phyloP scores from a whole-genome alignment of 1,140 invertebrate genomes.

The Cylas formicarius region DNA sequence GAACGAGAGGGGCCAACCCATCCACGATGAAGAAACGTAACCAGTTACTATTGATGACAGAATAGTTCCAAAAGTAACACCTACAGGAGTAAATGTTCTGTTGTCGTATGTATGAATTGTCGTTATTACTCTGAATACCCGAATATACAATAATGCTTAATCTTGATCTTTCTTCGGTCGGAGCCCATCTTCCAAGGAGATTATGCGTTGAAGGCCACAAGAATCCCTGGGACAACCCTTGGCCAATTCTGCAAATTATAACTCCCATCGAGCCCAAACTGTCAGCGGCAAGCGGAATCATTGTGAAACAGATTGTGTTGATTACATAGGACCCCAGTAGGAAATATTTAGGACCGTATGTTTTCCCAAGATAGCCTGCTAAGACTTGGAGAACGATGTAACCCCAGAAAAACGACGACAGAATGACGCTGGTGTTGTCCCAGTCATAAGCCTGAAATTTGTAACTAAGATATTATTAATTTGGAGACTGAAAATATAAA shows the following conservation, averaged over 20 bases:
- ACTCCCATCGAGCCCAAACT: slow-evolving; percentile 2
- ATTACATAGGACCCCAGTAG: slow-evolving; percentile 47
- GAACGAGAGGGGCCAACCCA: slow-evolving; percentile 73
- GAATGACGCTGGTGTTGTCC: slow-evolving; percentile 48
- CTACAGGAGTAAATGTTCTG: slow-evolving; percentile 34
- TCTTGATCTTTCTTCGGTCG: slow-evolving; percentile 9
- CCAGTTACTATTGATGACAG: slow-evolving; percentile 63
- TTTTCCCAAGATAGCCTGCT: slow-evolving; percentile 58
- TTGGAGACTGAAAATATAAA: too few relatives aligned
- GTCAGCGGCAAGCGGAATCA: slow-evolving; percentile 1
- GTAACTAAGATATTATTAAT: too few relatives aligned
- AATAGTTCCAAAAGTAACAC: slow-evolving; percentile 63
- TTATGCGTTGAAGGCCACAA: slow-evolving; percentile 11
- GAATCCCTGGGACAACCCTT: slow-evolving; percentile 12
- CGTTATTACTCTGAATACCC: slow-evolving; percentile 2
- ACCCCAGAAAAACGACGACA: slow-evolving; percentile 62
- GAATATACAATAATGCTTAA: slow-evolving; percentile 15
- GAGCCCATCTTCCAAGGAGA: slow-evolving; percentile 13
- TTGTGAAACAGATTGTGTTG: neutral
- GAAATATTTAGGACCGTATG: slow-evolving; percentile 55
- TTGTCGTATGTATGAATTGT: neutral
- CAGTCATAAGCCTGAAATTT: too few relatives aligned
- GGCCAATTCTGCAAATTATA: slow-evolving; percentile 3
- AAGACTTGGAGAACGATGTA: slow-evolving; percentile 53
- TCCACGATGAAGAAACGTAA: slow-evolving; percentile 50